Conservation (phyloP, 2,113 vertebrate species). For the Tauraco erythrolophus region DNA sequence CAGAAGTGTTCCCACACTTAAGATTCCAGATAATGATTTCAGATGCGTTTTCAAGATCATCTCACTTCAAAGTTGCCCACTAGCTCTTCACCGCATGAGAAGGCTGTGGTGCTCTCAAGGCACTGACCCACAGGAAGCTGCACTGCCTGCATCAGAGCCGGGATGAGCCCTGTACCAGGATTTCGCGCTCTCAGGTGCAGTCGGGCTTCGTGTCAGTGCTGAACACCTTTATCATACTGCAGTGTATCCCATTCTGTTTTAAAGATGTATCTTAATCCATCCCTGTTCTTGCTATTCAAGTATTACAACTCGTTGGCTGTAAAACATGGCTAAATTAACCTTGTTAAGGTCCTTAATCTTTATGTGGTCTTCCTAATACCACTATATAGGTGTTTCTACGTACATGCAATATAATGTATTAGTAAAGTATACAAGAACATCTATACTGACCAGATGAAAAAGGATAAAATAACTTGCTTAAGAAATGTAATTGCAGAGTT, state of each 20-base stretch:
- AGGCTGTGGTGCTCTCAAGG: background rate
- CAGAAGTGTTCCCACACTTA: background rate
- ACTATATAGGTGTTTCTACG: constrained; percentile 1
- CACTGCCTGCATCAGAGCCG: background rate
- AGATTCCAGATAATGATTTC: background rate
- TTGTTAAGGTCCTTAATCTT: background rate
- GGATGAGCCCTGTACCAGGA: background rate
- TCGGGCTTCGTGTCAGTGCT: accelerated
- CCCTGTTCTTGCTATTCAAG: background rate
- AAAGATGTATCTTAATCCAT: background rate
- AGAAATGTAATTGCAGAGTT: background rate
- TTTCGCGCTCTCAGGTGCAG: background rate
- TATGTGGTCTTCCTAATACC: background rate
- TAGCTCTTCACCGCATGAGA: accelerated
- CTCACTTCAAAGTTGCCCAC: background rate
- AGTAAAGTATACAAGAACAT: background rate
- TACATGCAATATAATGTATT: background rate
- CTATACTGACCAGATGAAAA: constrained; percentile 24
- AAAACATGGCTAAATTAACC: background rate
- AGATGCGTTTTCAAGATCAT: background rate
- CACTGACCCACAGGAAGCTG: background rate
- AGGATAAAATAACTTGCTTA: background rate
- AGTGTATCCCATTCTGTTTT: background rate
- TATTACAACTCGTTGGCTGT: background rate
- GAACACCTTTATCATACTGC: accelerated